A percentile compares a stretch with the other conserved stretches of the same genome.
phyloP scores from a whole-genome alignment of 2,888 invertebrate species.

The Zootermopsis nevadensis region DNA sequence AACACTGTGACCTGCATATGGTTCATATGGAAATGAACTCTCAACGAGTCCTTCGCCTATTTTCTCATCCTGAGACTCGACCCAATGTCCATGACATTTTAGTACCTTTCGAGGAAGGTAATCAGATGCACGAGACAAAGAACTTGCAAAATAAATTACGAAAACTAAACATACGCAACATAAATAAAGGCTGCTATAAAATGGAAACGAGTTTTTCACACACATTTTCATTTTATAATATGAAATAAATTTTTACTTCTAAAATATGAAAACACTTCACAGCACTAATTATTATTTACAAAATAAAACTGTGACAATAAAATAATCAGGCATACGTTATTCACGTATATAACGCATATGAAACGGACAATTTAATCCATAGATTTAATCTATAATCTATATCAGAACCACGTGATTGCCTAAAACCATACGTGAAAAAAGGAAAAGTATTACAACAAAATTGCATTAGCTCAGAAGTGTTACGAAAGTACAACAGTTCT shows the following conservation, averaged over 20 bases:
- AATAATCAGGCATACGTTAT: neutral
- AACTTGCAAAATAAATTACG: neutral
- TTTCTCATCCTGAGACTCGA: neutral
- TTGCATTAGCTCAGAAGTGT: too few species aligned
- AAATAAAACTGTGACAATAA: neutral
- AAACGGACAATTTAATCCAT: neutral
- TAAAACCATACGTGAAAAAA: neutral
- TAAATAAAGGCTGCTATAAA: neutral
- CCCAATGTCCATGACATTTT: neutral
- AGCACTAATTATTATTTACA: neutral
- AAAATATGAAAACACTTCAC: neutral
- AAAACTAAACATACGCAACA: neutral
- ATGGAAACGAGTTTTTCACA: neutral
- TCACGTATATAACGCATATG: neutral
- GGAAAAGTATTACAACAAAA: too few species aligned
- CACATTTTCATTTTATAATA: constrained; percentile 4
- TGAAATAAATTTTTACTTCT: neutral
- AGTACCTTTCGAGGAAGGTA: too few species aligned
- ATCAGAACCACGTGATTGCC: neutral
- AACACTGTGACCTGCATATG: neutral
- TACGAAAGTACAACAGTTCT: too few species aligned
- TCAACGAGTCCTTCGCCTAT: neutral
- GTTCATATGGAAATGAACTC: neutral
- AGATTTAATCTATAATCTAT: neutral
- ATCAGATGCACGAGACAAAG: neutral